Evolutionary conservation across 2,113 vertebrate genomes (phyloP).

Genomic region (Phodopus roborovskii): DNA sequence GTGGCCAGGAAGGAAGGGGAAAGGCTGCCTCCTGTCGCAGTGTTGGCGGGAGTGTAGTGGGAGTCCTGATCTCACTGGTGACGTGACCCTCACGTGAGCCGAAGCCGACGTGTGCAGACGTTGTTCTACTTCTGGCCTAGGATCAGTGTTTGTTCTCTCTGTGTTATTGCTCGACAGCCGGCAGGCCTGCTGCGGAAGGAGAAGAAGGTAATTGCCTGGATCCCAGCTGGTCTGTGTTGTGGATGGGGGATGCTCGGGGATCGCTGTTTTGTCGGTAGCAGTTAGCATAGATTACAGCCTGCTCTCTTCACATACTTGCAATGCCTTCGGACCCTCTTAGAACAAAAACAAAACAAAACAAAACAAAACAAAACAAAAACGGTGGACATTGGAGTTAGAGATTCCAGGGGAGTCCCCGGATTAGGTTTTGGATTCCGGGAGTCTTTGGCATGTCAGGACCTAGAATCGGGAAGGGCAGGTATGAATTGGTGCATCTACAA

Average conservation of each 20-base stretch:
- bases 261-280: neutral
- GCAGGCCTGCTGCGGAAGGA: neutral
- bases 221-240: conserved; percentile 52
- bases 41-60: conserved; percentile 65
- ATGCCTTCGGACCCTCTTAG: neutral
- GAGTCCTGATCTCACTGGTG: conserved; percentile 71
- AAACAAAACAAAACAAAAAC: neutral
- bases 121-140: conserved; percentile 37
- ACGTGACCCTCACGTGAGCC: conserved; percentile 74
- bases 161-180: neutral
- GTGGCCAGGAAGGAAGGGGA: neutral
- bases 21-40: conserved; percentile 12
- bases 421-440: neutral
- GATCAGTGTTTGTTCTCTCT: neutral
- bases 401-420: neutral
- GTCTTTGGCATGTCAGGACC: neutral
- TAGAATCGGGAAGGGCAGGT: neutral
- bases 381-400: neutral
- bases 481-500: neutral
- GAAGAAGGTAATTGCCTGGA: conserved; percentile 7
- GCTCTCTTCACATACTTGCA: conserved; percentile 19
- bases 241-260: neutral
- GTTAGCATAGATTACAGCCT: neutral
- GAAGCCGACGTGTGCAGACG: conserved; percentile 38
- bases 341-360: neutral